Conservation (phyloP, 2,113 vertebrate species). For the Psephotus haematonotus region DNA sequence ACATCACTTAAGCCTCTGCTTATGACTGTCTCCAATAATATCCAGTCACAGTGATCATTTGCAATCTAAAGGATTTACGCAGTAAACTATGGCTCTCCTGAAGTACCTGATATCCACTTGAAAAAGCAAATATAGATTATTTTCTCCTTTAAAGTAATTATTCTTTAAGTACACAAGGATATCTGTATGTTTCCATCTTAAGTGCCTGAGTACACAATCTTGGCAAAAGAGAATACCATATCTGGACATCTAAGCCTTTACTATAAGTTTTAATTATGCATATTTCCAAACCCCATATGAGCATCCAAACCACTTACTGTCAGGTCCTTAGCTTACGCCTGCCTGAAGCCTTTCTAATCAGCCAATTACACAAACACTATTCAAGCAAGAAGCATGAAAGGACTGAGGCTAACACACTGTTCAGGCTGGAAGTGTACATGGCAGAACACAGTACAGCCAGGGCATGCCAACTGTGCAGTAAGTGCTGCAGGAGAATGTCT, state of each 20-base stretch:
- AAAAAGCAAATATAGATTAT: constrained; percentile 4
- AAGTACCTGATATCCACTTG: neutral
- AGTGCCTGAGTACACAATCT: neutral
- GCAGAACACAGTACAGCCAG: neutral
- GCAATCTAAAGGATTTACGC: neutral
- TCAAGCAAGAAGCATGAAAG: neutral
- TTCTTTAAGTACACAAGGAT: neutral
- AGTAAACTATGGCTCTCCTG: neutral
- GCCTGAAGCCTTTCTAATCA: neutral
- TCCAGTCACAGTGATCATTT: neutral
- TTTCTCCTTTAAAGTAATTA: neutral
- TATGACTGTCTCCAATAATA: neutral
- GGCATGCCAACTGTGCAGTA: neutral
- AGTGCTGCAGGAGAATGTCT: neutral
- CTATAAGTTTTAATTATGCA: neutral
- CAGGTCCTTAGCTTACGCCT: neutral
- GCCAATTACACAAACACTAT: neutral
- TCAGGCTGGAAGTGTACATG: neutral
- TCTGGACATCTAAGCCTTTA: neutral
- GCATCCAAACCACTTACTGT: neutral
- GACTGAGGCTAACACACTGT: neutral
- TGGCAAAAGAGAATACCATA: neutral
- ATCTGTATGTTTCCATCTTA: neutral
- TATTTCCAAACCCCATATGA: neutral
- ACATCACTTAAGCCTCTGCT: neutral